A percentile compares a stretch with the other conserved stretches of the same genome.
Conservation (phyloP, 2,888 invertebrate genomes). For the Aphodius sticticus region DNA sequence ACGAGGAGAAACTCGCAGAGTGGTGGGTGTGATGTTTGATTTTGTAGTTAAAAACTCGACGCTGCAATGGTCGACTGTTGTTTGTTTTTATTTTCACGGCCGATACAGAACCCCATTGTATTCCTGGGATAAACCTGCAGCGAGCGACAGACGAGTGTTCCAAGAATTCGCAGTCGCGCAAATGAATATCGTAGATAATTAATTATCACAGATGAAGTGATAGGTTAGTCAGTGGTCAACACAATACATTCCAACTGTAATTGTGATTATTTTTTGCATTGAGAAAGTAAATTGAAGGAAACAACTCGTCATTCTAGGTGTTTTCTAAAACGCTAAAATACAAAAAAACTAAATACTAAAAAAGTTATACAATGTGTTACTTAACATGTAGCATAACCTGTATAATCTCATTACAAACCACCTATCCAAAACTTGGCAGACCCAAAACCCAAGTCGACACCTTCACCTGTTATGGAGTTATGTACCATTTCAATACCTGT, state of each 20-base stretch:
- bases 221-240: neutral
- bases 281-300: too few relatives aligned
- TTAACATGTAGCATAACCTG: too few relatives aligned
- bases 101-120: conserved; percentile 20
- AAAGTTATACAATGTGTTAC: too few relatives aligned
- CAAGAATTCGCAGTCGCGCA: conserved; percentile 9
- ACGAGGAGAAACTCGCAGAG: conserved; percentile 11
- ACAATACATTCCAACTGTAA: neutral
- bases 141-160: conserved; percentile 9
- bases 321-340: too few relatives aligned
- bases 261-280: too few relatives aligned
- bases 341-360: too few relatives aligned
- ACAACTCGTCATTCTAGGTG: too few relatives aligned
- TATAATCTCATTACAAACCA: too few relatives aligned
- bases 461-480: too few relatives aligned
- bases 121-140: conserved; percentile 5
- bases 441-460: too few relatives aligned
- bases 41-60: conserved; percentile 21
- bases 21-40: conserved; percentile 25
- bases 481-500: too few relatives aligned
- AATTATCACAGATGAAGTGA: neutral
- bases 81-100: conserved; percentile 25
- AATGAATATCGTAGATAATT: conserved; percentile 5
- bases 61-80: conserved; percentile 19
- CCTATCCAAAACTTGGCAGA: too few relatives aligned